Base-by-base conservation (phyloP, 2,888 invertebrate species). In the Stomorhina lunata region DNA sequence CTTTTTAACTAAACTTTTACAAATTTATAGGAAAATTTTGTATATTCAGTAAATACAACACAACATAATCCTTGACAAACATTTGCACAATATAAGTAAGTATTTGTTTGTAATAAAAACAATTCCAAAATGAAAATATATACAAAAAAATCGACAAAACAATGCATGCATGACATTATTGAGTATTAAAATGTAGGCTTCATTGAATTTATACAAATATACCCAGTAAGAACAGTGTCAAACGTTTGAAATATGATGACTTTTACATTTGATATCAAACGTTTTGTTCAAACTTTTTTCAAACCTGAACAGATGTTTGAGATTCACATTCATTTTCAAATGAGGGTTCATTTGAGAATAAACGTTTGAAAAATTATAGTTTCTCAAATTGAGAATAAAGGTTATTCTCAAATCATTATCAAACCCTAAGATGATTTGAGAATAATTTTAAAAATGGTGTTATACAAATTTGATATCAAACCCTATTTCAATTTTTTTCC, bases 181-280 rank as follows among this genome's bases (percentile, higher is more conserved):
- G 22, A 59, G 37, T 34, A 34, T 37, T 59, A 25, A 72, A 72
- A 65, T n/a, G 48, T 45, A 20, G 7, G 34, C 45, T 59, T 72
- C 37, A 48, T 25, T 72, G 48, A 34, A 17, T 59, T 20, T 25
- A 15, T 27, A n/a, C 2, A 15, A 48, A 43, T 43, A 4, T 5
- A 9, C 10, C 0, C n/a, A n/a, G n/a, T 43, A 17, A 15, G 4
- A 15, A 6, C n/a, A n/a, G n/a, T n/a, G n/a, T n/a, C 10, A 40
- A n/a, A 9, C 4, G 2, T 15, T 2, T 22, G 37, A 7, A n/a
- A 2, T 9, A 34, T 3, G 5, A 7, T n/a, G n/a, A n/a, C n/a
- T n/a, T n/a, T n/a, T n/a, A n/a, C n/a, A n/a, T n/a, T n/a, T n/a
- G n/a, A n/a, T n/a, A n/a, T n/a, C n/a, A n/a, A n/a, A n/a, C n/a